A percentile compares a stretch with the other conserved stretches of the same genome.
Conservation (phyloP, 2,113 vertebrate species). For the Butastur rufipennis region DNA sequence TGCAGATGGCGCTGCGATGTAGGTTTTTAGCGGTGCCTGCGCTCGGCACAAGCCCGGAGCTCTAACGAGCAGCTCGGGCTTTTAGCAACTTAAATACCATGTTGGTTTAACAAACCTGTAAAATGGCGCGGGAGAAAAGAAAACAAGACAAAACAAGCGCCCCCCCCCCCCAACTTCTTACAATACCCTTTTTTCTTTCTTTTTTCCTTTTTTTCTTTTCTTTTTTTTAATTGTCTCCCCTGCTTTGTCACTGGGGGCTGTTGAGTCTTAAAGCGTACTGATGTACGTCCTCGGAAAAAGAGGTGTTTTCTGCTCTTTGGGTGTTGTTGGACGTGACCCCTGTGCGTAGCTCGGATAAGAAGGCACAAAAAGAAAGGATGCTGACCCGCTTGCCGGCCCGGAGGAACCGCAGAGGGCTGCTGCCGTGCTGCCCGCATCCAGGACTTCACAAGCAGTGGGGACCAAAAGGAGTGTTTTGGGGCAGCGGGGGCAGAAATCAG, state of each 20-base stretch:
- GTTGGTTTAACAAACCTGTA: constrained; percentile 59
- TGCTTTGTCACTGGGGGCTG: background rate
- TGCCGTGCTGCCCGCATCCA: rapidly evolving
- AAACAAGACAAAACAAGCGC: no score
- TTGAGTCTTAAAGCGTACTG: background rate
- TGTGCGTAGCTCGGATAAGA: background rate
- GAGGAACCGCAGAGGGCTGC: background rate
- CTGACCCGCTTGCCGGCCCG: rapidly evolving
- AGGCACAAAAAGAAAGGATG: background rate
- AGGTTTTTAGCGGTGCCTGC: constrained; percentile 67
- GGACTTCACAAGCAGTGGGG: rapidly evolving
- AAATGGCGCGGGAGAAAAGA: constrained; percentile 12
- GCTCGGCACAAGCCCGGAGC: background rate
- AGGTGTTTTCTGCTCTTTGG: background rate
- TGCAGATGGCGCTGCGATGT: constrained; percentile 80
- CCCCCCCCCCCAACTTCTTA: background rate
- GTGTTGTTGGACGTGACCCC: background rate
- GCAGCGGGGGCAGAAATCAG: rapidly evolving
- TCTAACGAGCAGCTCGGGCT: constrained; percentile 24
- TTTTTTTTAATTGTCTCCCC: background rate
- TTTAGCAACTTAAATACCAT: constrained; percentile 42
- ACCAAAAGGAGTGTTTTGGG: background rate
- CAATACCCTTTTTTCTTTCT: background rate
- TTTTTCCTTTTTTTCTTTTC: no score
- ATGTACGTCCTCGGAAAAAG: background rate